Percentiles rank a stretch among this genome's conserved stretches.
Evolutionary conservation across 1,140 invertebrate genomes (phyloP).

Genomic region (Triops longicaudatus): DNA sequence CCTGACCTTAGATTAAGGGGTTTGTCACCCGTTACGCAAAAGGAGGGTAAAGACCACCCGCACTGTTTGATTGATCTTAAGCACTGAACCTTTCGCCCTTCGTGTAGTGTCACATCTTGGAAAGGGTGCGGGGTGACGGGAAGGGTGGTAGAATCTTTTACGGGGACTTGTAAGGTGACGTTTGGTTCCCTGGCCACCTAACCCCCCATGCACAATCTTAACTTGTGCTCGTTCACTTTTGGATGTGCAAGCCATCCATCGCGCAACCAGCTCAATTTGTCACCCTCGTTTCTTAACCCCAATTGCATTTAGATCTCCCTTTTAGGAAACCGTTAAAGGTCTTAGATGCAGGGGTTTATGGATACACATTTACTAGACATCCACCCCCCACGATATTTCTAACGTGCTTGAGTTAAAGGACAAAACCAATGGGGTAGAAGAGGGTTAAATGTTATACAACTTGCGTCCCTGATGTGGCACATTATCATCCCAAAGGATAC

Average conservation of each 20-base stretch:
- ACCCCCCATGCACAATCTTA: no score
- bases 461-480: neutral
- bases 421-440: neutral
- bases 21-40: neutral
- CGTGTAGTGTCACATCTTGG: no score
- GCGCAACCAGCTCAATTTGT: slow-evolving; percentile 4
- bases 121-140: no score
- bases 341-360: neutral
- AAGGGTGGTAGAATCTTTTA: no score
- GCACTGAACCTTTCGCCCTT: no score
- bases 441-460: neutral
- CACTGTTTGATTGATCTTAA: neutral
- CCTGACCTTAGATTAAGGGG: neutral
- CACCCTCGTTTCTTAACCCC: neutral
- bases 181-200: no score
- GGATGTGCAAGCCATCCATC: neutral
- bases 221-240: neutral
- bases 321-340: neutral
- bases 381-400: neutral
- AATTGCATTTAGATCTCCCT: neutral
- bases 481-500: neutral
- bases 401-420: neutral
- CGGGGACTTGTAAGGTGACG: no score
- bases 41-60: neutral
- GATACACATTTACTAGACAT: neutral